Evolutionary conservation across 2,888 invertebrate genomes (phyloP).

Genomic region (Ernsta delagoae): DNA sequence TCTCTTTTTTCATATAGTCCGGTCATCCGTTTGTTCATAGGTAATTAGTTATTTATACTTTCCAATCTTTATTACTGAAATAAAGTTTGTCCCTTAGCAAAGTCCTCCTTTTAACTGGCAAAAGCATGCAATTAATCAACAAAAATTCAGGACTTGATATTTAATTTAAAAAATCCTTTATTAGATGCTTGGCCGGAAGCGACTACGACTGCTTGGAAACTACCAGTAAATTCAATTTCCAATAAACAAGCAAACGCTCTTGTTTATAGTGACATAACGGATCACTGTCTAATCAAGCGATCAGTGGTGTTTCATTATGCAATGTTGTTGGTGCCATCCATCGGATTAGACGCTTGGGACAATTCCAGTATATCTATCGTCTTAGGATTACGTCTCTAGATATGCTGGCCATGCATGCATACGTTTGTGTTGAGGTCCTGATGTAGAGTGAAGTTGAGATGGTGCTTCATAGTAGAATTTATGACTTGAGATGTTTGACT

Average conservation of each 20-base stretch:
- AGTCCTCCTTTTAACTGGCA: no score
- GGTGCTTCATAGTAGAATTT: neutral
- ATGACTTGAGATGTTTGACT: no score
- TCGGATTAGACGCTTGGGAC: slow-evolving; percentile 23
- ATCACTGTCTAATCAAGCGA: slow-evolving; percentile 24
- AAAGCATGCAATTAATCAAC: neutral
- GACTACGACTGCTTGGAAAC: neutral
- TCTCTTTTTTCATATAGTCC: no score
- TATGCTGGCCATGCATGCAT: neutral
- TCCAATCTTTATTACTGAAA: no score
- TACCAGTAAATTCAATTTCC: neutral
- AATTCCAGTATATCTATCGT: slow-evolving; percentile 10
- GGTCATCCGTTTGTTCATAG: no score
- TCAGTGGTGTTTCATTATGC: slow-evolving; percentile 30
- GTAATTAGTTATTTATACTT: no score
- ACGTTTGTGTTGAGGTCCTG: neutral
- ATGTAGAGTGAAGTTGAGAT: neutral
- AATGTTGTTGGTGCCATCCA: slow-evolving; percentile 30
- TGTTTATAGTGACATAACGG: slow-evolving; percentile 21
- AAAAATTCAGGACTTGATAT: neutral
- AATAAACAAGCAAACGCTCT: slow-evolving; percentile 3
- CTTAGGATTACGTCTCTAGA: neutral
- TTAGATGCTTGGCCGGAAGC: neutral
- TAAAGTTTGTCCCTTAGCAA: no score
- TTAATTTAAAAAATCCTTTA: neutral